Percentiles rank a stretch among this genome's conserved stretches.
phyloP scores from a whole-genome alignment of 2,888 invertebrate genomes.

The Proisotoma minuta region DNA sequence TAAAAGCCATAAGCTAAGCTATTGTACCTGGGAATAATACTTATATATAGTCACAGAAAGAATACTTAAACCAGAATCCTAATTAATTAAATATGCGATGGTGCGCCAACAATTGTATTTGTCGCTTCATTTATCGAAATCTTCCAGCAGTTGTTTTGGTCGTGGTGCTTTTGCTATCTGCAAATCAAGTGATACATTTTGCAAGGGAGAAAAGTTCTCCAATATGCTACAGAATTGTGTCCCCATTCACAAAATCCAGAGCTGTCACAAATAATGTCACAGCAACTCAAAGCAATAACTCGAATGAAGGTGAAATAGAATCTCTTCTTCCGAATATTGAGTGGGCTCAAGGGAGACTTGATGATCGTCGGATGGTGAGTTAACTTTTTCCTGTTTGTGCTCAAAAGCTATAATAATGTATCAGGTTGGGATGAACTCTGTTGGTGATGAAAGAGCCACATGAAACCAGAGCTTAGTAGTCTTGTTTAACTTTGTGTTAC shows the following conservation, averaged over 20 bases:
- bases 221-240: conserved; percentile 43
- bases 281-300: not conserved
- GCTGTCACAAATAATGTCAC: conserved; percentile 9
- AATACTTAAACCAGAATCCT: no score
- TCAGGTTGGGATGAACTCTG: no score
- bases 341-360: conserved; percentile 44
- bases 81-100: conserved; percentile 44
- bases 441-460: no score
- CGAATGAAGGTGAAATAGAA: conserved; percentile 19
- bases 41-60: no score
- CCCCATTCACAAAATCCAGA: conserved; percentile 31
- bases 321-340: conserved; percentile 37
- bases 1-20: no score
- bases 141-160: conserved; percentile 34
- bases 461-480: no score
- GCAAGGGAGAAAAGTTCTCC: conserved; percentile 31
- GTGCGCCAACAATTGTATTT: conserved; percentile 42
- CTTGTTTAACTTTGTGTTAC: no score
- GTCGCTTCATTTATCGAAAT: conserved; percentile 45
- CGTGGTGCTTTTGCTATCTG: conserved; percentile 40
- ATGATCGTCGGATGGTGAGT: conserved; percentile 44
- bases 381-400: no score
- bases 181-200: conserved; percentile 45
- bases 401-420: no score
- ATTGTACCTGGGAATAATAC: no score